These are phyloP conservation scores for Polydrusus cervinus DNA, from an alignment of 2,888 invertebrate genomes.

Conservation along the genomic window DNA sequence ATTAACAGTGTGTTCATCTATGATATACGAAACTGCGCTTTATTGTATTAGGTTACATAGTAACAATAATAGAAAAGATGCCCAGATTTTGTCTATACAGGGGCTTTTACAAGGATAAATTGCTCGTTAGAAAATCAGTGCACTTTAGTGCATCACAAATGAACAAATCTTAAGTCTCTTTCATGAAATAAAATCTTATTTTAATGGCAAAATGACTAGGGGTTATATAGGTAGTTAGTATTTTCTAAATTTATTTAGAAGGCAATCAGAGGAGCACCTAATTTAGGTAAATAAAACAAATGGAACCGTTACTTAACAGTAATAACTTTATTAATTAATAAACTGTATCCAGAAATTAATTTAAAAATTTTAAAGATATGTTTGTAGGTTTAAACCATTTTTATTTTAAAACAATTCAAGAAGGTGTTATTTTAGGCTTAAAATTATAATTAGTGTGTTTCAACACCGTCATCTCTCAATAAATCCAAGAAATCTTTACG, in stretches of 20 bases:
- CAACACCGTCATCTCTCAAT: neutral
- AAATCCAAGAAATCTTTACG: conserved; percentile 9
- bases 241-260: neutral
- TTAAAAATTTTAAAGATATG: too few species aligned
- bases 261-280: neutral
- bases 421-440: neutral
- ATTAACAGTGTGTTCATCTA: neutral
- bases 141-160: too few species aligned
- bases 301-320: neutral
- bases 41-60: too few species aligned
- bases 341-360: too few species aligned
- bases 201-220: conserved; percentile 18
- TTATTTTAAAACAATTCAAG: too few species aligned
- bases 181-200: neutral
- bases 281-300: neutral
- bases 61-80: too few species aligned
- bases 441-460: neutral
- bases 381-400: too few species aligned
- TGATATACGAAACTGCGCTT: too few species aligned
- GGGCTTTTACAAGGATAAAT: too few species aligned
- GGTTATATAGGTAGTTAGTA: neutral
- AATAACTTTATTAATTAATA: conserved; percentile 7
- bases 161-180: neutral
- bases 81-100: too few species aligned
- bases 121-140: too few species aligned